Conservation (phyloP, 2,888 invertebrate species). For the Mechanitis messenoides region DNA sequence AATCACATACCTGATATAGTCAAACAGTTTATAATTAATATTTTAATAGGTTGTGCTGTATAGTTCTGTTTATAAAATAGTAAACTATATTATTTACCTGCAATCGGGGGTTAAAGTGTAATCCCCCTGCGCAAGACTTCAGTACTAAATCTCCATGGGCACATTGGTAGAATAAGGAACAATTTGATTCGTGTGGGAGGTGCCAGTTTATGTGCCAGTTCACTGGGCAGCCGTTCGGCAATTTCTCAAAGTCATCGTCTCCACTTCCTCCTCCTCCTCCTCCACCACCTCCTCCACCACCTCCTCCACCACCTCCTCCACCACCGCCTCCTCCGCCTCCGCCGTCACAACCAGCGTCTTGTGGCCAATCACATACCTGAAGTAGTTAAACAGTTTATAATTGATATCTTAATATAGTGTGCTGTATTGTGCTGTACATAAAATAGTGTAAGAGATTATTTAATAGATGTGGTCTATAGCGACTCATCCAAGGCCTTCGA, state of each 20-base stretch:
- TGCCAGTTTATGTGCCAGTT: slow-evolving; percentile 2
- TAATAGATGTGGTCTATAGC: no score
- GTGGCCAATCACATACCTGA: slow-evolving; percentile 13
- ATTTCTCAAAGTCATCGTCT: background rate
- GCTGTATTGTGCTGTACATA: no score
- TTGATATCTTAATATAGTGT: no score
- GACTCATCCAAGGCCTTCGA: no score
- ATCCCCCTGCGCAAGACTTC: slow-evolving; percentile 22
- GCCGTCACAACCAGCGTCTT: no score
- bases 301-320: background rate
- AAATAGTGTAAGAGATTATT: no score
- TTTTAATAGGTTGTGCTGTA: no score
- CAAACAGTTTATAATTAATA: no score
- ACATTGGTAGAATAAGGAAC: background rate
- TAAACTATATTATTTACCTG: slow-evolving; percentile 7
- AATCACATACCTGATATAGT: no score
- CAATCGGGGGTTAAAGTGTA: slow-evolving; percentile 7
- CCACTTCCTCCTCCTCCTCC: background rate
- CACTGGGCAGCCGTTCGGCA: background rate
- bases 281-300: background rate
- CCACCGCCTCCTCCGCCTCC: no score
- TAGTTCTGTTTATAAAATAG: background rate
- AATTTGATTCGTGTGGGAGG: slow-evolving; percentile 3
- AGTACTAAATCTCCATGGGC: no score
- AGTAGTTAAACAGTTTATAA: no score